A percentile compares a stretch with the other conserved stretches of the same genome.
Evolutionary conservation across 2,113 vertebrate genomes (phyloP).

Genomic region (Fulmarus glacialis): DNA sequence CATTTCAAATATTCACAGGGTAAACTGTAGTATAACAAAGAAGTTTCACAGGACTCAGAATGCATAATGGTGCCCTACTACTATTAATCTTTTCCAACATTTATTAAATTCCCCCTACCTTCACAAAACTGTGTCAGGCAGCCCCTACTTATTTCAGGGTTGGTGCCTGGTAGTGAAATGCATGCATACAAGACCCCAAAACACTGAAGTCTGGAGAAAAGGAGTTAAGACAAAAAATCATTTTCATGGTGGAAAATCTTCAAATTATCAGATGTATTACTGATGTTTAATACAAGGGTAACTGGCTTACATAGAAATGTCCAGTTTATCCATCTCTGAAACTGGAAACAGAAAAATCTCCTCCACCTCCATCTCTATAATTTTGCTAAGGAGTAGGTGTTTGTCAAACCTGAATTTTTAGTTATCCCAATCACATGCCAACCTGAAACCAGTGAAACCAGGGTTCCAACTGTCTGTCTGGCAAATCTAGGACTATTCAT

Average conservation of each 20-base stretch:
- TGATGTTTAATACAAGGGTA: background rate
- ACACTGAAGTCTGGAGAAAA: background rate
- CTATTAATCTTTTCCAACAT: background rate
- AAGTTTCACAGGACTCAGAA: background rate
- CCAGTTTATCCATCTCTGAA: background rate
- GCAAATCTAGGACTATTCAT: background rate
- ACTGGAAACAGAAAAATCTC: background rate
- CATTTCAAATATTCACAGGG: background rate
- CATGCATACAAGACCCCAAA: background rate
- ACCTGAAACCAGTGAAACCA: background rate
- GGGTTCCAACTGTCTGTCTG: background rate
- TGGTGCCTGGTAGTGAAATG: background rate
- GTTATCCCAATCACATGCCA: background rate
- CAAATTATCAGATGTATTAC: background rate
- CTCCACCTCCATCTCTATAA: background rate
- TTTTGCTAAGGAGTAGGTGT: background rate
- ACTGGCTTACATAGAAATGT: background rate
- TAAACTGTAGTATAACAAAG: background rate
- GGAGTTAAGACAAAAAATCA: accelerated
- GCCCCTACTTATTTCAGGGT: background rate
- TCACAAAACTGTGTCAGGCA: background rate
- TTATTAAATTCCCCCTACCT: background rate
- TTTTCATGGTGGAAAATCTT: background rate
- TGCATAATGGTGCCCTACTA: background rate
- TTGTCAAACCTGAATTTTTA: background rate